A percentile compares a stretch with the other conserved stretches of the same genome.
Conservation (phyloP, 2,888 invertebrate species). For the Diachrysia chrysitis region DNA sequence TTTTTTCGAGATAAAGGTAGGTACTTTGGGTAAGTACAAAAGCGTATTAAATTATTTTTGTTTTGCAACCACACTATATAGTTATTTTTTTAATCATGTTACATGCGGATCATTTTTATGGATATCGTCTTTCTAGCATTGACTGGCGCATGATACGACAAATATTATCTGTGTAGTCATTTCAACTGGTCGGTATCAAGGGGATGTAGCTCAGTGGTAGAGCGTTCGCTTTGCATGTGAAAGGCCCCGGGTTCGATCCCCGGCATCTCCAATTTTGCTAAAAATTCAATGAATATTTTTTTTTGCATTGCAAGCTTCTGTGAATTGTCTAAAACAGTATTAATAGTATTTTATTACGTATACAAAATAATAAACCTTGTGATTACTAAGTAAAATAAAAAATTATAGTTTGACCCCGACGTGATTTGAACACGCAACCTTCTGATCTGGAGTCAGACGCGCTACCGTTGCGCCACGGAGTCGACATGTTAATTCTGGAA, state of each 20-base stretch:
- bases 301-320: not conserved
- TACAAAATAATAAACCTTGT: no score
- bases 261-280: constrained; percentile 92
- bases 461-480: constrained; percentile 98
- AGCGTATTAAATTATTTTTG: no score
- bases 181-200: not conserved
- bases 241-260: constrained; percentile 99
- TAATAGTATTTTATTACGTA: no score
- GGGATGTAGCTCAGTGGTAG: constrained; percentile 98
- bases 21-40: no score
- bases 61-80: no score
- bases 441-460: constrained; percentile 99
- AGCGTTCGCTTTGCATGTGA: constrained; percentile 99
- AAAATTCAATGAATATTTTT: not conserved
- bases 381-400: no score
- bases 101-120: no score
- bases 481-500: constrained; percentile 69
- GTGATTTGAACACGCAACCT: constrained; percentile 99
- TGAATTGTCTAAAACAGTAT: no score
- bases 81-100: no score
- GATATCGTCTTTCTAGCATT: no score
- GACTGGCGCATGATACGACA: no score
- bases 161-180: not conserved
- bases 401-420: constrained; percentile 94
- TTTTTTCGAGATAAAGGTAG: no score